Evolutionary conservation across 2,797 vertebrate genomes (phyloP).

Genomic region (Vireo griseus): DNA sequence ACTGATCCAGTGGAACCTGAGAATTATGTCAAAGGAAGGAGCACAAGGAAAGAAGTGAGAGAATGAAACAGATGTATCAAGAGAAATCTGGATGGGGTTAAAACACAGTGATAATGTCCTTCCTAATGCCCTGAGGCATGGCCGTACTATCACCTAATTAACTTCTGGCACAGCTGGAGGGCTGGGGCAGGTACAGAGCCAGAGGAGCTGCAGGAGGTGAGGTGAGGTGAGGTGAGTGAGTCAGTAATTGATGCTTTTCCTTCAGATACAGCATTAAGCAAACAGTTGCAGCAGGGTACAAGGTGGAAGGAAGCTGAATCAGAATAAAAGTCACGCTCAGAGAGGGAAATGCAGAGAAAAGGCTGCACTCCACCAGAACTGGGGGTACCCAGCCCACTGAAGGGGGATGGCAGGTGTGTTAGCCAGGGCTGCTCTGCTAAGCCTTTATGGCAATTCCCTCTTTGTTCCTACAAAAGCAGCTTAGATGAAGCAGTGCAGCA

Average conservation of each 20-base stretch:
- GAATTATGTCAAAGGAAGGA: conserved; percentile 39
- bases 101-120: background rate
- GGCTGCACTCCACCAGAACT: background rate
- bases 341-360: background rate
- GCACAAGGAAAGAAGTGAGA: background rate
- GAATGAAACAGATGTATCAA: background rate
- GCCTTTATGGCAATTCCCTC: background rate
- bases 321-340: background rate
- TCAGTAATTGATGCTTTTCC: conserved; percentile 3
- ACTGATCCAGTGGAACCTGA: background rate
- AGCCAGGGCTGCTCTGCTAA: background rate
- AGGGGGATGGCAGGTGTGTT: background rate
- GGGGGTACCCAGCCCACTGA: background rate
- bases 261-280: background rate
- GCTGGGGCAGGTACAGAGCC: background rate
- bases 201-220: background rate
- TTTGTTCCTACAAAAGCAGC: background rate
- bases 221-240: background rate
- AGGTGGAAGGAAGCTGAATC: background rate
- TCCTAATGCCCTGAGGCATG: background rate
- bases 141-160: background rate
- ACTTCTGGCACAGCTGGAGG: background rate
- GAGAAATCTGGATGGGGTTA: background rate
- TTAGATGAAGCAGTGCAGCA: fast-evolving
- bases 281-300: background rate